Conservation (phyloP, 1,140 invertebrate genomes). For the Caenorhabditis elegans region DNA sequence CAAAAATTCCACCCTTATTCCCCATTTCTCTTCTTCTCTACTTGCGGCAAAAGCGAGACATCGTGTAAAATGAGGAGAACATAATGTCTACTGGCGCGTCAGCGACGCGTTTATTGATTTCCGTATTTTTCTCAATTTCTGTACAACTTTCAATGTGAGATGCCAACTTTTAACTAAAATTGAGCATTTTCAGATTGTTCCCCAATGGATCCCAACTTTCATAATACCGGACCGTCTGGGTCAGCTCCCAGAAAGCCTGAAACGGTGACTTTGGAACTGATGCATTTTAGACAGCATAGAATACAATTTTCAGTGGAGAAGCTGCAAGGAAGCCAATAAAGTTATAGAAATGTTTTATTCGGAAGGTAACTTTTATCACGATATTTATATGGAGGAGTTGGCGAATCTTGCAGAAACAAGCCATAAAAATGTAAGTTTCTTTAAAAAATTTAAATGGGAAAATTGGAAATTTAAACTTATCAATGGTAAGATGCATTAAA, state of each 20-base stretch:
- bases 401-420: background rate
- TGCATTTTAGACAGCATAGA: too few species aligned
- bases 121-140: background rate
- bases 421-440: background rate
- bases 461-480: too few species aligned
- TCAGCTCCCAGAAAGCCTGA: too few species aligned
- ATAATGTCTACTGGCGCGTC: background rate
- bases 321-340: background rate
- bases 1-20: too few species aligned
- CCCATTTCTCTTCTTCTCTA: background rate
- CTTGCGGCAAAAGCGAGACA: background rate
- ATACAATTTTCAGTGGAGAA: background rate
- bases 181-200: background rate
- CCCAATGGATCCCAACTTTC: too few species aligned
- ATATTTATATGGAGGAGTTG: background rate
- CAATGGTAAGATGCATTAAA: too few species aligned
- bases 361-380: background rate
- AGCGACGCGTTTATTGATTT: constrained; percentile 7
- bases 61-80: background rate
- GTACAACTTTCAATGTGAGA: background rate
- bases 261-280: too few species aligned
- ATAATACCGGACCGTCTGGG: too few species aligned
- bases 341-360: background rate
- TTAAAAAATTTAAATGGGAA: too few species aligned
- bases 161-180: background rate